A percentile compares a stretch with the other conserved stretches of the same genome.
Conservation (phyloP, 2,888 invertebrate genomes). For the Steinernema carpocapsae region DNA sequence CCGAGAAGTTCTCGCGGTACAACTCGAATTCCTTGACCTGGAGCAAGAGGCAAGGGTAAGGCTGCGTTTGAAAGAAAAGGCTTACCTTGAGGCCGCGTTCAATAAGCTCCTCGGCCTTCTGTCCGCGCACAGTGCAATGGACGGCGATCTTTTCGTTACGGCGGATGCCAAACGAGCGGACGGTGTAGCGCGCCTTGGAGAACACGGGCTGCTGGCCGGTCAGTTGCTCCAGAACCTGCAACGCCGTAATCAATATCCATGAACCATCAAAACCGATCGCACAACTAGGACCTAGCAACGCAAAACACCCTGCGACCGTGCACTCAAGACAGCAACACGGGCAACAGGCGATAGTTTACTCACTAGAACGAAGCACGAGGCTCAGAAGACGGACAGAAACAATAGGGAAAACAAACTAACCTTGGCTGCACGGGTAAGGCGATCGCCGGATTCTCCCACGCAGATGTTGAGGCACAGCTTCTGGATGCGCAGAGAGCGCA, state of each 20-base stretch:
- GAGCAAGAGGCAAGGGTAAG: background rate
- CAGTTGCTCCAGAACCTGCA: constrained; percentile 80
- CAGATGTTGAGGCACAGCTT: no score
- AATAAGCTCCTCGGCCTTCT: constrained; percentile 98
- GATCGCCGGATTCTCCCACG: constrained; percentile 97
- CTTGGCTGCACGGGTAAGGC: constrained; percentile 76
- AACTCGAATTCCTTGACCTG: constrained; percentile 97
- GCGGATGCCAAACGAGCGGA: constrained; percentile 96
- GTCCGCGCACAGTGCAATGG: constrained; percentile 97
- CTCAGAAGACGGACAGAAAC: constrained; percentile 75
- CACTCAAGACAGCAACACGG: no score
- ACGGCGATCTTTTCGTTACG: constrained; percentile 99
- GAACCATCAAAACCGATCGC: constrained; percentile 18
- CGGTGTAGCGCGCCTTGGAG: constrained; percentile 97
- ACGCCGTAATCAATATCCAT: background rate
- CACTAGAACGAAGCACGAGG: background rate
- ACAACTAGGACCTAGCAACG: background rate
- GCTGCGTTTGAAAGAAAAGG: background rate
- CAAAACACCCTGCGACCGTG: no score
- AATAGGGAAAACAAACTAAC: no score
- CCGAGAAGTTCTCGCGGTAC: constrained; percentile 93
- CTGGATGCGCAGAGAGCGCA: constrained; percentile 96
- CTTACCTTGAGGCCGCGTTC: constrained; percentile 93
- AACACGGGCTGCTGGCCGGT: constrained; percentile 99
- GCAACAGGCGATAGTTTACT: no score